Percentiles rank a stretch among this genome's conserved stretches.
Conservation (phyloP, 1,140 invertebrate species). For the Myzus persicae region DNA sequence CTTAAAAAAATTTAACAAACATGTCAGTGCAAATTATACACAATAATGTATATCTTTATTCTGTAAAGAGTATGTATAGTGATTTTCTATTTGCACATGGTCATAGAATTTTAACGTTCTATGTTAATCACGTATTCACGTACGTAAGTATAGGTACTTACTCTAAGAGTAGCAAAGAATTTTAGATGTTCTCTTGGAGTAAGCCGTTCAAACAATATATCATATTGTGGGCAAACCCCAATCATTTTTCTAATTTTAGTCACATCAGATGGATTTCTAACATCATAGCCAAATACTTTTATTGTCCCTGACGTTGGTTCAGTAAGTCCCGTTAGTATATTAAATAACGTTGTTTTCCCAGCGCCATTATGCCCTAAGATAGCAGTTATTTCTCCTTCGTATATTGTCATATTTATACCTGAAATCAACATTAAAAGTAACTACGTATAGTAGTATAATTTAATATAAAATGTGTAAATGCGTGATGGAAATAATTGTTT, state of each 20-base stretch:
- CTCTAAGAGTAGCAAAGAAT: conserved; percentile 82
- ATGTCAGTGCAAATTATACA: not conserved
- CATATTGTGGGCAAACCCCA: conserved; percentile 92
- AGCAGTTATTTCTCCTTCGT: conserved; percentile 84
- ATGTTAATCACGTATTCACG: not conserved
- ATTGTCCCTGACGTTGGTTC: conserved; percentile 77
- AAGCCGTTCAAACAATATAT: conserved; percentile 86
- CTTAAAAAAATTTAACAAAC: conserved; percentile 62
- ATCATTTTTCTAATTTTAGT: conserved; percentile 71
- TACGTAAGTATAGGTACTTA: conserved; percentile 63
- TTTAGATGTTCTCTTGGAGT: conserved; percentile 86
- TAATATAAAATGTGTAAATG: not conserved
- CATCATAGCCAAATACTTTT: conserved; percentile 79
- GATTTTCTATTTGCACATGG: not conserved
- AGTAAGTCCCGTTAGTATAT: conserved; percentile 85
- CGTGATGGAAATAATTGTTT: not conserved
- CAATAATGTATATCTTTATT: not conserved
- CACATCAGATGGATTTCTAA: conserved; percentile 65
- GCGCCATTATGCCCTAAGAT: conserved; percentile 91
- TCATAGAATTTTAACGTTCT: not conserved
- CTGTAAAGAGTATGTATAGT: not conserved
- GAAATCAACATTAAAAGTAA: not conserved
- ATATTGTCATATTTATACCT: conserved; percentile 75
- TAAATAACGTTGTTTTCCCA: conserved; percentile 85
- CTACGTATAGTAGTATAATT: not conserved